These are phyloP conservation scores for Bucorvus abyssinicus DNA, from an alignment of 2,797 vertebrate species.

Conservation along the genomic window DNA sequence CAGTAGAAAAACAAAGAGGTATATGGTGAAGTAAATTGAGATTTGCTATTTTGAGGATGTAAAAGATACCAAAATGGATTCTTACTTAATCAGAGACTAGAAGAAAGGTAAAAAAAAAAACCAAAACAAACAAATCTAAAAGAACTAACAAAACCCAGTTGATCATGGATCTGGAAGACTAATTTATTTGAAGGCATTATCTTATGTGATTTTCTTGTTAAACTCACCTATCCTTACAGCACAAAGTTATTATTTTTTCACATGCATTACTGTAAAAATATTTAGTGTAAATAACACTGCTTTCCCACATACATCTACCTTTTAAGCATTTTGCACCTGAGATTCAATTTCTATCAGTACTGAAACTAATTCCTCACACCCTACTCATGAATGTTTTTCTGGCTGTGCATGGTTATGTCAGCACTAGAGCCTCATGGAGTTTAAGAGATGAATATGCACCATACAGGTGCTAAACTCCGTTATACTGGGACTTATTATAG, in stretches of 20 bases:
- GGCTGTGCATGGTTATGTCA: not conserved
- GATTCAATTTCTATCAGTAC: not conserved
- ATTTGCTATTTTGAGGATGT: not conserved
- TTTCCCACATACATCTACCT: not conserved
- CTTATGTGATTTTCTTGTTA: not conserved
- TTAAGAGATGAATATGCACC: not conserved
- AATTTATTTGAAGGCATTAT: not conserved
- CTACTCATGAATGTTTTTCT: not conserved
- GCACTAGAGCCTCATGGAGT: not conserved
- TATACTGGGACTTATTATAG: not conserved
- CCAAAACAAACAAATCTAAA: too few species aligned
- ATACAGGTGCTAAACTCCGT: not conserved
- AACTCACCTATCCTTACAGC: not conserved
- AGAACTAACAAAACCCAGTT: not conserved
- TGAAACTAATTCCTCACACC: constrained; percentile 17
- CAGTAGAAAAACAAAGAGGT: not conserved
- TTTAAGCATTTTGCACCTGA: not conserved
- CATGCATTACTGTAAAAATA: not conserved
- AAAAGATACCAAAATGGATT: not conserved
- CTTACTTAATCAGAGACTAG: not conserved
- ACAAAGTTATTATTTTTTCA: not conserved
- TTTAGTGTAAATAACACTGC: not conserved
- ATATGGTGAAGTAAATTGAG: not conserved
- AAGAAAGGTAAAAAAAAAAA: not conserved
- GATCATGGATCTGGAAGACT: not conserved